A percentile compares a stretch with the other conserved stretches of the same genome.
These are phyloP conservation scores for Apocrypta bakeri DNA, from an alignment of 1,140 invertebrate genomes.

Conservation along the genomic window DNA sequence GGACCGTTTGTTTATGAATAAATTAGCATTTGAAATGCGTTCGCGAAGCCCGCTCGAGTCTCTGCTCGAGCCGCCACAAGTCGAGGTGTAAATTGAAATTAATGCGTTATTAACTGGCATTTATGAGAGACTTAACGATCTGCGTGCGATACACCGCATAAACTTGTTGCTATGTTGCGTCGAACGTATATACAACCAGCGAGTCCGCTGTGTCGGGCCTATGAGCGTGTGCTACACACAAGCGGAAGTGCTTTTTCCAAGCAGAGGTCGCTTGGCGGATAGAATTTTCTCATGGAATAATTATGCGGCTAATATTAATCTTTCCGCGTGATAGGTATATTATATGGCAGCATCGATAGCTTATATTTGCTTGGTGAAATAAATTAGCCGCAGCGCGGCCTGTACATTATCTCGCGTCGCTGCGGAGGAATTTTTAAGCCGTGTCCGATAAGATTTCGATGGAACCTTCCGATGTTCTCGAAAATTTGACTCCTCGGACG, in stretches of 20 bases:
- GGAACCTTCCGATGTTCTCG: no score
- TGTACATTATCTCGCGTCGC: no score
- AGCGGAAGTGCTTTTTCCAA: slow-evolving; percentile 42
- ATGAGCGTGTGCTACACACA: neutral
- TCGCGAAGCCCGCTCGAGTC: no score
- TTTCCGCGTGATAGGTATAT: neutral
- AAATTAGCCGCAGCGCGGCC: no score
- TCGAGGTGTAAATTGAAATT: slow-evolving; percentile 53
- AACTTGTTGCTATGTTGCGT: slow-evolving; percentile 32
- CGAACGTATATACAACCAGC: neutral
- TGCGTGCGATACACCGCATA: slow-evolving; percentile 15
- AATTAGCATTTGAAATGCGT: slow-evolving; percentile 40
- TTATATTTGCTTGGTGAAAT: no score
- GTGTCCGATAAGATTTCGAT: neutral
- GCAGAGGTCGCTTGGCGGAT: slow-evolving; percentile 25
- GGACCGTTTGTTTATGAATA: slow-evolving; percentile 46
- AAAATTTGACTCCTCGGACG: no score
- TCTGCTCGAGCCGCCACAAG: no score
- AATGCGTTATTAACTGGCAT: slow-evolving; percentile 52
- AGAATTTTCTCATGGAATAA: slow-evolving; percentile 40
- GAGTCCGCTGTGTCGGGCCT: neutral
- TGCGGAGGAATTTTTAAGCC: no score
- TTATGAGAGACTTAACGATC: slow-evolving; percentile 48
- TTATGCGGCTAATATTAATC: slow-evolving; percentile 30
- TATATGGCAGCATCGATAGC: neutral